Evolutionary conservation across 2,888 invertebrate species (phyloP).

Genomic region (Epirrhoe alternata): DNA sequence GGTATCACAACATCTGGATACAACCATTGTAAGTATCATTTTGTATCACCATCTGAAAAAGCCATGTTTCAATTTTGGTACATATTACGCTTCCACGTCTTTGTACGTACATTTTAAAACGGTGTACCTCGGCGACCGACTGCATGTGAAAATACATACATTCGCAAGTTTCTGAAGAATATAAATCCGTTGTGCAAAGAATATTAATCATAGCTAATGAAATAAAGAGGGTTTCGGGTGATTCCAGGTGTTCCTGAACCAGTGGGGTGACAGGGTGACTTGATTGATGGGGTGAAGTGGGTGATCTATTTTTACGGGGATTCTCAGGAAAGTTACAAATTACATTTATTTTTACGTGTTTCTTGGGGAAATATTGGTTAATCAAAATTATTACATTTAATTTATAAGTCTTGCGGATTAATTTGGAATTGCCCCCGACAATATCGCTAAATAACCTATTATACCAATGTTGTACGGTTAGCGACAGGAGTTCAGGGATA

Average conservation of each 20-base stretch:
- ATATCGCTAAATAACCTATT: too few species aligned
- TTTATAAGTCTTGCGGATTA: too few species aligned
- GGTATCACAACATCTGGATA: too few species aligned
- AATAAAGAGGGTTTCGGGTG: constrained; percentile 3
- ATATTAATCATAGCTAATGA: constrained; percentile 20
- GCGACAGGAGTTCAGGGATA: too few species aligned
- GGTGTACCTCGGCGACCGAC: neutral
- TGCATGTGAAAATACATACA: constrained; percentile 9
- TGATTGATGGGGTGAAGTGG: constrained; percentile 13
- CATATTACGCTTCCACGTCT: too few species aligned
- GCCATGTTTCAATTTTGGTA: too few species aligned
- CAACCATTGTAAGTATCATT: too few species aligned
- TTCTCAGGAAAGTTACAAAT: neutral
- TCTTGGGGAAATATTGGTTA: neutral
- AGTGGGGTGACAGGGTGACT: constrained; percentile 4
- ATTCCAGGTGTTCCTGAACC: constrained; percentile 3
- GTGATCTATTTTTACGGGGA: constrained; percentile 9
- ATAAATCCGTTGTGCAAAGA: constrained; percentile 8
- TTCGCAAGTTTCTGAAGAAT: constrained; percentile 12
- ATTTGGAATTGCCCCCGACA: too few species aligned
- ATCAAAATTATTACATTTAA: neutral
- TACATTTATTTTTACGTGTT: neutral
- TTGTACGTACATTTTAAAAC: too few species aligned
- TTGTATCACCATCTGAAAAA: too few species aligned
- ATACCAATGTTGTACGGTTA: too few species aligned